A percentile compares a stretch with the other conserved stretches of the same genome.
Conservation (phyloP, 2,888 invertebrate species). For the Halocaridina rubra region DNA sequence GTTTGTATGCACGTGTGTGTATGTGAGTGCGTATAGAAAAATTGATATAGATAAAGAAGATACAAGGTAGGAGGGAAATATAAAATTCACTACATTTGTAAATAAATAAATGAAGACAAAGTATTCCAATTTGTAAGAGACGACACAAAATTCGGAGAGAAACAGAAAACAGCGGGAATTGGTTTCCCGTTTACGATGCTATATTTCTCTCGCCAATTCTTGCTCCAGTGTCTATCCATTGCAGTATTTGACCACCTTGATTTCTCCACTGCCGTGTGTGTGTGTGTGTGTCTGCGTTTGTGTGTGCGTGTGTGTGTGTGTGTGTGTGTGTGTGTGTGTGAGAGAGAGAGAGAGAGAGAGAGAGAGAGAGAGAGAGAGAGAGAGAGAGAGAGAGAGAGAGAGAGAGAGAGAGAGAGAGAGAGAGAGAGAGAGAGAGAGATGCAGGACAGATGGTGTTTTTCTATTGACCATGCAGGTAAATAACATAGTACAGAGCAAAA, state of each 20-base stretch:
- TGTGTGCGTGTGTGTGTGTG: no score
- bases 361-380: not conserved
- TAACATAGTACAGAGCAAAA: no score
- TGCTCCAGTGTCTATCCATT: not conserved
- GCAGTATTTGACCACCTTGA: not conserved
- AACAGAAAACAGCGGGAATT: no score
- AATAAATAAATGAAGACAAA: no score
- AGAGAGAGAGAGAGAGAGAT: not conserved
- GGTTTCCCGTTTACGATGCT: no score
- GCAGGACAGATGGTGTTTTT: not conserved
- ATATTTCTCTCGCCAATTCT: not conserved
- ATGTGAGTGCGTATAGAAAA: not conserved
- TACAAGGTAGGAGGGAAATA: no score
- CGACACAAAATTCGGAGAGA: no score
- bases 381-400: not conserved
- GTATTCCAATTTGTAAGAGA: no score
- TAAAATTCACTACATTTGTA: no score
- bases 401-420: not conserved
- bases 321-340: not conserved
- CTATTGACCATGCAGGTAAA: no score
- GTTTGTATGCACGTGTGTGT: conserved; percentile 7
- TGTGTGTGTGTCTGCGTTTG: not conserved
- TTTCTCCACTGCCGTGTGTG: not conserved
- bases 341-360: not conserved
- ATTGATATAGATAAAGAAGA: no score